Base-by-base conservation (phyloP, 2,797 vertebrate genomes). In the Poliocrania exsul region DNA sequence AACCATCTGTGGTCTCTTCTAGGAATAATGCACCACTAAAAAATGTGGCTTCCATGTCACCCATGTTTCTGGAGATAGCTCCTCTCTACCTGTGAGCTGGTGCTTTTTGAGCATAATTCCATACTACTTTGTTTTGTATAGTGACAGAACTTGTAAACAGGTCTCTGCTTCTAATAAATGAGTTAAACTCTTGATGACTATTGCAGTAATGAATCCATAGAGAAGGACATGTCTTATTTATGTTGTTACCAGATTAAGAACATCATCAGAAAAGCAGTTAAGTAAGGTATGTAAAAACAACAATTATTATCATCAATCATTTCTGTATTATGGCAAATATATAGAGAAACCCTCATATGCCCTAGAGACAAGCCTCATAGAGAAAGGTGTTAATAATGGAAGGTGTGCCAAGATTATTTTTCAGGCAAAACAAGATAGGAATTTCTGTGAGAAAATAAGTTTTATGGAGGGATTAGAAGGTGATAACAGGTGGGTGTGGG, bases 391-490 rank as follows among this genome's bases (percentile, higher is more conserved):
- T 83, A 80, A 64, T 93, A 84, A 86, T 35, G 77, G 83, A 81
- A 93, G 40, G 16, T 56, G 31, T 81, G 42, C 58, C 57, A 88
- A 86, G 89, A 79, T 86, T 94, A 79, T 81, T 93, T 92, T 86
- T 92, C 79, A 88, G 57, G 37, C 56, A 53, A 92, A 92, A 69
- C 19, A 61, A 90, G 70, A 58, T n/a, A 88, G 50, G 51, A 77
- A 86, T 70, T 94, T 91, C 62, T 84, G 35, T 83, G 40, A 92
- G 58, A 67, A 51, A 84, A 67, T 66, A 88, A 67, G 31, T 75
- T 88, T 95, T 87, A 71, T 64, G 37, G 53, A 54, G 25, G 65
- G 56, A 86, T 72, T 90, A 92, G 72, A 33, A 58, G 50, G 72
- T 72, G 66, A 79, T 64, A 69, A 92, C 58, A 81, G 13, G 17